Base-by-base conservation (phyloP, 2,888 invertebrate genomes). In the Lithophane socia region DNA sequence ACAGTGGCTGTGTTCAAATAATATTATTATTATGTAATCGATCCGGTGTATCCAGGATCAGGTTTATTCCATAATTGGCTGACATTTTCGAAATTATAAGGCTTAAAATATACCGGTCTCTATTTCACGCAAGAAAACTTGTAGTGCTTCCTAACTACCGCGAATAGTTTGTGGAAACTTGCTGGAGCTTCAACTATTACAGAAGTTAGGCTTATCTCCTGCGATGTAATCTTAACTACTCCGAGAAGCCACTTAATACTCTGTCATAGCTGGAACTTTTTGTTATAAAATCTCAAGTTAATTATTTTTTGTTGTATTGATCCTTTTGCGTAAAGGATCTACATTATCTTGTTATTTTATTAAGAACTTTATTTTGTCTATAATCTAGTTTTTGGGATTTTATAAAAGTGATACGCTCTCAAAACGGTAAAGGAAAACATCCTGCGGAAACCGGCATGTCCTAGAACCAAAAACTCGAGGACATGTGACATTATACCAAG, bases 141-240 rank as follows among this genome's bases (percentile, higher is more conserved):
- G 12, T n/a, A 77, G 56, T 63, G 16, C 44, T 64, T 78, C 29
- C n/a, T 71, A 83, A 78, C 60, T 70, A 69, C 47, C 29, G 21
- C n/a, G 18, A 67, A 78, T 78, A 75, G 79, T 85, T 87, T 60
- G 37, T 16, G 67, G n/a, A 44, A 85, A 81, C 61, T 76, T 63
- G 42, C 65, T 18, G 7, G 42, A 71, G 61, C 52, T 71, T 47
- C 42, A 86, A 83, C 78, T 68, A 73, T 67, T 64, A 65, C 12
- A 56, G 21, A 66, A 84, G 75, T 87, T 74, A 65, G 8, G 47
- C 37, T 65, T 24, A 67, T 67, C 52, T 65, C 12, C 2, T 29
- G 29, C n/a, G 44, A 64, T 56, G 47, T 83, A 61, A 83, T 75
- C 63, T 58, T 61, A 71, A 65, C 44, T 64, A 63, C 44, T 69